phyloP scores from a whole-genome alignment of 1,140 invertebrate genomes.

The Ceratosolen fusciceps region DNA sequence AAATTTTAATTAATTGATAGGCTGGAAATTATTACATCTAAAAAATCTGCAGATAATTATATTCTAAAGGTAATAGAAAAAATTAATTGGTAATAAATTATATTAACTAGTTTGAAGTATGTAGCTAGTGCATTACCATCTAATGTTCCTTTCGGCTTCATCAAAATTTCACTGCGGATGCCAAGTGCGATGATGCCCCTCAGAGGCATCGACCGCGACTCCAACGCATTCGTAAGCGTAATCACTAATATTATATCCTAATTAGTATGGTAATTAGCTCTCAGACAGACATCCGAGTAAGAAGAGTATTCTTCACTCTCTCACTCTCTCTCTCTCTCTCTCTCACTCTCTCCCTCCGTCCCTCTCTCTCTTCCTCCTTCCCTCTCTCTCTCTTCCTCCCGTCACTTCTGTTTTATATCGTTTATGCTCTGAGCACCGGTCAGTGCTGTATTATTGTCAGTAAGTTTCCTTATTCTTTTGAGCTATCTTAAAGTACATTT shows the following conservation, averaged over 20 bases:
- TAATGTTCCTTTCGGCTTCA: not conserved
- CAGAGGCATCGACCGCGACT: not conserved
- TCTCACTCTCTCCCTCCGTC: too few species aligned
- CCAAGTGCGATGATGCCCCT: too few species aligned
- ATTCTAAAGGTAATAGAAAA: not conserved
- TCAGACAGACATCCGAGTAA: not conserved
- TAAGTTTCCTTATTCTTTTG: not conserved
- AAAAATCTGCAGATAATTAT: not conserved
- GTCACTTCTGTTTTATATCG: not conserved
- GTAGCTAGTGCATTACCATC: not conserved
- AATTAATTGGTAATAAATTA: not conserved
- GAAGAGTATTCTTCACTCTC: not conserved
- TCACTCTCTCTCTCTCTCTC: too few species aligned
- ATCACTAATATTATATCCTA: conserved; percentile 43
- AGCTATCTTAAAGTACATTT: not conserved
- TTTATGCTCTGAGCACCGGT: not conserved
- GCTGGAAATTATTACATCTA: too few species aligned
- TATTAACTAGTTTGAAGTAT: not conserved
- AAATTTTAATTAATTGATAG: too few species aligned
- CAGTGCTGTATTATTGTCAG: not conserved
- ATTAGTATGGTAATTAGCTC: conserved; percentile 57
- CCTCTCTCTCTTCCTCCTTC: too few species aligned
- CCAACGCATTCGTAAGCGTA: not conserved
- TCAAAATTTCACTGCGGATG: not conserved
- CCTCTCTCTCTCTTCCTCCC: too few species aligned